Base-by-base conservation (phyloP, 2,113 vertebrate species). In the Alexandromys fortis region DNA sequence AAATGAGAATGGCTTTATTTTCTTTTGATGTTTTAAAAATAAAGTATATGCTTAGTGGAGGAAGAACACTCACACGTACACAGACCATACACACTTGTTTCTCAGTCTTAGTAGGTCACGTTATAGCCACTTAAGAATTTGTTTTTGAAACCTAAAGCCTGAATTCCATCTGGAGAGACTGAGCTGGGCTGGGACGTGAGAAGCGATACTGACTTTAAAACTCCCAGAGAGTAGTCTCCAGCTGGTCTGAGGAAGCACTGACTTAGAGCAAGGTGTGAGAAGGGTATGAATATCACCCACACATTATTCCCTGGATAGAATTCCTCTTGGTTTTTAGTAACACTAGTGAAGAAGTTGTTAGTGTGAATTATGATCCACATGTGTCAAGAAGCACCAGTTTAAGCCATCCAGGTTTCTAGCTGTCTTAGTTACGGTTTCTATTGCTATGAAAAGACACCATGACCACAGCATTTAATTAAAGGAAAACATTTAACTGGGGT, bases 11-110 rank as follows among this genome's bases (percentile, higher is more conserved):
- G 76, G 30, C 2, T 90, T 45, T 82, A 72, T 87, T 96, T 92
- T 55, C n/a, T 87, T 92, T 88, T 33, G 73, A 58, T 52, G 68
- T 72, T 89, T 89, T 30, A 82, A 86, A 96, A 76, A 81, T 24
- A 65, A 61, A 92, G 5, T 58, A 1, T n/a, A 8, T 0, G n/a
- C 22, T 87, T 4, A 3, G 33, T 72, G 14, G 73, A 47, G 87
- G 26, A 82, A 83, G 87, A 82, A 83, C n/a, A 82, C 1, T n/a
- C 7, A 81, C 10, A 28, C 2, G 0, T 19, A 72, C 11, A 58
- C 13, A 76, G 16, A 45, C 47, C 17, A 14, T 45, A 49, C 63
- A 47, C 19, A 86, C 7, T 7, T 86, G 49, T 45, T 26, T 93
- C 58, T 86, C 35, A 52, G 4, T 30, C 7, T 35, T 26, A 11